Conservation (phyloP, 2,797 vertebrate genomes). For the Sebastes matsubarae region DNA sequence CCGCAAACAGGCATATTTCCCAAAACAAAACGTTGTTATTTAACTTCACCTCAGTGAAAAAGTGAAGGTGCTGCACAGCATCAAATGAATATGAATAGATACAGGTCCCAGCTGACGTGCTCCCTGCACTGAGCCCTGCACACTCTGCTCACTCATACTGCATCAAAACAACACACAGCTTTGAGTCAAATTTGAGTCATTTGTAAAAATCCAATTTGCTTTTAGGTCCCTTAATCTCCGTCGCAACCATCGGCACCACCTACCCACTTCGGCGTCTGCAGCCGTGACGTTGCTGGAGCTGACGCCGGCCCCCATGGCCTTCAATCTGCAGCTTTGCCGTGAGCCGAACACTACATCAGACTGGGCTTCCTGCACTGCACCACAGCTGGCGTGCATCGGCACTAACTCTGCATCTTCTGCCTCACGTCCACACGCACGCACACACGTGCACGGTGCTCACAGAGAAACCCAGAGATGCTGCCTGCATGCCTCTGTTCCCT, state of each 20-base stretch:
- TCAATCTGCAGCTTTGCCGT: slow-evolving; percentile 36
- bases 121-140: not conserved
- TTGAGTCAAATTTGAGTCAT: not conserved
- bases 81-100: not conserved
- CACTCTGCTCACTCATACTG: not conserved
- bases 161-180: slow-evolving; percentile 14
- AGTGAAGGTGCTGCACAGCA: not conserved
- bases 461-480: slow-evolving; percentile 12
- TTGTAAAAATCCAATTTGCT: slow-evolving; percentile 6
- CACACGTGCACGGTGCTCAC: not conserved
- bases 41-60: not conserved
- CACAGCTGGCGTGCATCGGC: slow-evolving; percentile 27
- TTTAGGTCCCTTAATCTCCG: not conserved
- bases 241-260: slow-evolving; percentile 11
- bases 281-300: slow-evolving; percentile 44
- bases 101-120: not conserved
- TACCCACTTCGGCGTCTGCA: slow-evolving; percentile 56
- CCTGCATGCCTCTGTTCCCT: slow-evolving; percentile 3
- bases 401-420: slow-evolving; percentile 14
- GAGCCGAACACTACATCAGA: slow-evolving; percentile 28
- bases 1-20: not conserved
- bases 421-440: not conserved
- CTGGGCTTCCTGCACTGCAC: slow-evolving; percentile 42
- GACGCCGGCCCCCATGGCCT: slow-evolving; percentile 52
- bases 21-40: not conserved